Evolutionary conservation across 1,140 invertebrate genomes (phyloP), one percentile per base, ranked within the genome.

Genomic region (Lucilia sericata): DNA sequence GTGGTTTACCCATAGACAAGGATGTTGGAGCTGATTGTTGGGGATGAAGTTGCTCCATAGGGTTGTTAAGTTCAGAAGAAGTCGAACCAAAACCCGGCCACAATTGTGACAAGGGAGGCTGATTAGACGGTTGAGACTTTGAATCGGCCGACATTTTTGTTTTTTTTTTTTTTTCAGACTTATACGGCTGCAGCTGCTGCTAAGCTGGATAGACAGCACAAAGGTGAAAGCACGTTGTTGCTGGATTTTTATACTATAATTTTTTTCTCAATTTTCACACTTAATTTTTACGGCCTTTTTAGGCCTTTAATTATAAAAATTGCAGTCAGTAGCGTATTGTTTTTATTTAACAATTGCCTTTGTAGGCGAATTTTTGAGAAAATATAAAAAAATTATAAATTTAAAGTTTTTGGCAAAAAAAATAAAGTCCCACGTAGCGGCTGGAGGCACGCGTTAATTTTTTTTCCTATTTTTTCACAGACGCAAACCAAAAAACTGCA

Each of bases 31-130:
- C n/a, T 78, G 75, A n/a, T 5, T n/a, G 51, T 55, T 55, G 51
- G 12, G 51, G n/a, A 1, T 80, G 76, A 13, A 25, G 42, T 3
- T 25, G 36, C 1, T 80, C 42, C n/a, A 51, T 42, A 12, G 47
- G n/a, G 19, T 19, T 55, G 13, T 49, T 47, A 13, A 36, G 76
- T 14, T 80, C 76, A 9, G 42, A 51, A 9, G 76, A 49, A 12
- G 42, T 80, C 5, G 76, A 19, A 80, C 76, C 76, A 80, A 80
- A 80, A 2, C 76, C 76, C 19, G 76, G 76, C 76, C 76, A 80
- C 12, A 80, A 42, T 30, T 80, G 76, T 4, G 76, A 80, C 14
- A 80, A 21, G 9, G 76, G 76, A 51, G 76, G 76, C 14, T 80
- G 76, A 2, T 42, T 13, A 21, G n/a, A 4, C 12, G n/a, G 10